Percentiles rank a stretch among this genome's conserved stretches.
These are phyloP conservation scores for Andrena flavipes DNA, from an alignment of 2,888 invertebrate genomes.

Conservation along the genomic window DNA sequence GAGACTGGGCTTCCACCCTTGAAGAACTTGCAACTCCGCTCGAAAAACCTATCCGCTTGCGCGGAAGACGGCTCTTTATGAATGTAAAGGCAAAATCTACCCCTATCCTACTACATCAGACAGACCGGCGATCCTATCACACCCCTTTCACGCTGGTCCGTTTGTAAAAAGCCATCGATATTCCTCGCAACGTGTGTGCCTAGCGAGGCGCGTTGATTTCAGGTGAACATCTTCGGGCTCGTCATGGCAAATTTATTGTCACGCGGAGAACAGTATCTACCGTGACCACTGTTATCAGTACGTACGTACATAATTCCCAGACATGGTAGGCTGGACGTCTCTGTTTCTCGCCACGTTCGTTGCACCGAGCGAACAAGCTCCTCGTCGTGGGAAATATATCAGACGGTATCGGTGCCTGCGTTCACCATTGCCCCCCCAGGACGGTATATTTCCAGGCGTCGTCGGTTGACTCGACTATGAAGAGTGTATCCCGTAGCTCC, in stretches of 20 bases:
- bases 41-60: slow-evolving; percentile 34
- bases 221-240: background rate
- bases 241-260: slow-evolving; percentile 10
- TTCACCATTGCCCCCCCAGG: no score
- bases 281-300: background rate
- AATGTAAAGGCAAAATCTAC: slow-evolving; percentile 50
- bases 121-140: background rate
- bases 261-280: background rate
- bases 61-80: slow-evolving; percentile 27
- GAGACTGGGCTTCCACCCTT: slow-evolving; percentile 39
- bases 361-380: background rate
- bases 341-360: background rate
- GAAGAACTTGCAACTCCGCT: slow-evolving; percentile 44
- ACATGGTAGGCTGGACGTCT: background rate
- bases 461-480: background rate
- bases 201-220: slow-evolving; percentile 23
- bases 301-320: slow-evolving; percentile 28
- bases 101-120: slow-evolving; percentile 7
- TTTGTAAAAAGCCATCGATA: background rate
- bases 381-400: slow-evolving; percentile 1
- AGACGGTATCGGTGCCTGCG: background rate
- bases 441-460: background rate
- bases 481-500: background rate
- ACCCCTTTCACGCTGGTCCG: background rate
- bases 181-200: background rate